Evolutionary conservation across 2,113 vertebrate genomes (phyloP), one percentile per base, ranked within the genome.

Genomic region (Python bivittatus): DNA sequence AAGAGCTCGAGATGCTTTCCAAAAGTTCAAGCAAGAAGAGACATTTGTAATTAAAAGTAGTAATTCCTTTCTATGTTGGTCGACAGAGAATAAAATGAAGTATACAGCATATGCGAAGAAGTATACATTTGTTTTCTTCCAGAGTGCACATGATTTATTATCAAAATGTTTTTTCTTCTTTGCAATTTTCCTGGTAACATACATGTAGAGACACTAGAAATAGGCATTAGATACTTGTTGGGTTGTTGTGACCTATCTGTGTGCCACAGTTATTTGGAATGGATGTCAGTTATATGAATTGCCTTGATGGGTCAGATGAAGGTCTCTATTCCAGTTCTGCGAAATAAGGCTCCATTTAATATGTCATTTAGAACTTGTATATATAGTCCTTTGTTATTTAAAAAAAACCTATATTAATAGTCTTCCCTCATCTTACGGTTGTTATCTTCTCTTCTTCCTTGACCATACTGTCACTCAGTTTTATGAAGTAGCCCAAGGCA

Each of bases 1-100:
- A 94, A 90, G 88, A 92, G 91, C 53, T 17, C 10, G 94, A 88
- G 94, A 56, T 88, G 5, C 48, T 93, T 93, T 52, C 58, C 64
- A 29, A 0, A 92, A 56, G 84, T 60, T 91, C 27, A 93, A 93
- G 91, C 4, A 88, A 84, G 48, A 91, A 87, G 93, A 93, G 54
- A 54, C 2, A 72, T 58, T 72, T 91, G 27, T 52, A 94, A 93
- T 93, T 91, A 54, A 1, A 60, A 60, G 86, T 23, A 93, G 57
- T 86, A 93, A 94, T 92, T 92, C 27, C 94, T 93, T 94, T 68
- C 11, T 89, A 0, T 90, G 1, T 88, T 88, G 90, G 15, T 15
- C 25, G 44, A 57, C 9, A 23, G 1, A 83, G 5, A 93, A 1
- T 33, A 10, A 58, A 95, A 11, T 84, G 9, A 92, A 92, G 61